These are phyloP conservation scores for Dasypus novemcinctus DNA, from an alignment of 2,113 vertebrate genomes.

Conservation along the genomic window DNA sequence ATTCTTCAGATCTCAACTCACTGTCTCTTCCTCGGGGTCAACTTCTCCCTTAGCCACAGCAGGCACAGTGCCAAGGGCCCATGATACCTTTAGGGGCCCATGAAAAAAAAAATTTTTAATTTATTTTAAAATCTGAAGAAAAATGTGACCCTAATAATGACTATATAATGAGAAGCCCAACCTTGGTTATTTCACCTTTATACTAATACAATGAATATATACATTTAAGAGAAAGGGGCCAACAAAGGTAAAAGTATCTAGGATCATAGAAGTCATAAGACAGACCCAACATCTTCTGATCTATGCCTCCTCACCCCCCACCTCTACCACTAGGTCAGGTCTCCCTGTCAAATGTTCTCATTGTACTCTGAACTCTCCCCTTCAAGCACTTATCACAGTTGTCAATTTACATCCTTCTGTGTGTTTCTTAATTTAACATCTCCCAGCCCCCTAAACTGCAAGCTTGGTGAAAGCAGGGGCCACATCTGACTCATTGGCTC, in stretches of 20 bases:
- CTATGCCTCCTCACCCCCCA: not conserved
- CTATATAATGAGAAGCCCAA: not conserved
- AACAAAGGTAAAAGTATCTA: not conserved
- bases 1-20: not conserved
- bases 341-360: not conserved
- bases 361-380: not conserved
- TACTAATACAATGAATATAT: not conserved
- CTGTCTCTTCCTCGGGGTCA: not conserved
- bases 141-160: not conserved
- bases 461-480: not conserved
- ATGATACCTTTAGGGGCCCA: not conserved
- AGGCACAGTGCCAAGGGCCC: not conserved
- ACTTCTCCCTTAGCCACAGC: not conserved
- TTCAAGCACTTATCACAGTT: no score
- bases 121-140: slow-evolving; percentile 20
- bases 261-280: no score
- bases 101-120: not conserved
- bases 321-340: not conserved
- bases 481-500: fast-evolving
- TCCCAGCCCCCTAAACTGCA: not conserved
- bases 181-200: not conserved
- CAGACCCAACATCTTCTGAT: not conserved
- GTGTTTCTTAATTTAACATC: no score
- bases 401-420: not conserved
- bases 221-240: not conserved